These are phyloP conservation scores for Kryptolebias marmoratus DNA, from an alignment of 2,113 vertebrate genomes.

Conservation along the genomic window DNA sequence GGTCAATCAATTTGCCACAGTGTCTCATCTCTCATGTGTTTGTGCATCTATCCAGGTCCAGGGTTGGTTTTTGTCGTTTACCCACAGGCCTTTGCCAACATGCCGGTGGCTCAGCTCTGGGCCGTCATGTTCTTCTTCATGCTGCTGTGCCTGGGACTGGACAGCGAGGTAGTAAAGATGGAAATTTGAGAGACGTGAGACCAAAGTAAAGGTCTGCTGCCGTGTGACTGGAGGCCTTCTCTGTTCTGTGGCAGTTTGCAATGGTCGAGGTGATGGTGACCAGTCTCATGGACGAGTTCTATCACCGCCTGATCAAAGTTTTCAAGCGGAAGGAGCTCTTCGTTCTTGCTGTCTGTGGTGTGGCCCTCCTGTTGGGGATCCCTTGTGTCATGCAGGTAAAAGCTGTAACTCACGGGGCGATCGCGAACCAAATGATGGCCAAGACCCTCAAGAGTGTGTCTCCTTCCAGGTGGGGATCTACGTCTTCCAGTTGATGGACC, in stretches of 20 bases:
- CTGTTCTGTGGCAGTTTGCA: constrained; percentile 72
- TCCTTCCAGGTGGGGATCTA: constrained; percentile 80
- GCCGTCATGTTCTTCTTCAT: constrained; percentile 82
- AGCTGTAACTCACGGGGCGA: not conserved
- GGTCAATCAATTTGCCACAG: not conserved
- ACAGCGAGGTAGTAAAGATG: constrained; percentile 75
- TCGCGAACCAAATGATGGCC: not conserved
- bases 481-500: constrained; percentile 84
- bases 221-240: not conserved
- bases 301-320: constrained; percentile 47
- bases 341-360: constrained; percentile 69
- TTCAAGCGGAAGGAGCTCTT: constrained; percentile 79
- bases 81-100: constrained; percentile 82
- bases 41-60: constrained; percentile 65
- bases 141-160: constrained; percentile 81
- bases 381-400: constrained; percentile 81
- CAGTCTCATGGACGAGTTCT: constrained; percentile 76
- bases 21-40: not conserved
- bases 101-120: constrained; percentile 82
- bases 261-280: constrained; percentile 85
- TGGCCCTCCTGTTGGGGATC: constrained; percentile 74
- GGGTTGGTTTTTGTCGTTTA: constrained; percentile 82
- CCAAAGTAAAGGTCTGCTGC: not conserved
- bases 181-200: not conserved
- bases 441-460: not conserved